Conservation (phyloP, 2,888 invertebrate species). For the Sisyra nigra region DNA sequence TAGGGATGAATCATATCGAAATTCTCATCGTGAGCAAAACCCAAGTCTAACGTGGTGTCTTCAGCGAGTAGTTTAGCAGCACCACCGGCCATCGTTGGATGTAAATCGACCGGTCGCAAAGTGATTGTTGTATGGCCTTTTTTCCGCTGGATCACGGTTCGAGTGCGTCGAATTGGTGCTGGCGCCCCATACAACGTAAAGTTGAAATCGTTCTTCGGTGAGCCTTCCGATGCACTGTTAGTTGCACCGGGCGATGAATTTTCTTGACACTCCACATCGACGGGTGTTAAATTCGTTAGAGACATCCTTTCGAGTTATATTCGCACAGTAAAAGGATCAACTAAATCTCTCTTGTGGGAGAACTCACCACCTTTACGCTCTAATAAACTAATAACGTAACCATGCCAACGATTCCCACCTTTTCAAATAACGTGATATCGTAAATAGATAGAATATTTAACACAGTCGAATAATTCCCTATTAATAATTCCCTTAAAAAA, state of each 20-base stretch:
- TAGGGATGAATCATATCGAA: conserved; percentile 2
- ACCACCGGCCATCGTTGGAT: not conserved
- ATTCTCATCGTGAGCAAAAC: conserved; percentile 4
- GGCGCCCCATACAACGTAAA: conserved; percentile 20
- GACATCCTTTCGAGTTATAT: no score
- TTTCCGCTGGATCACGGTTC: conserved; percentile 19
- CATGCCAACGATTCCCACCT: no score
- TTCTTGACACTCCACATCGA: no score
- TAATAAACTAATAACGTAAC: no score
- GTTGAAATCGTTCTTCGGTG: conserved; percentile 14
- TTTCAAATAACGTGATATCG: no score
- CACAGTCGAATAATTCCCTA: no score
- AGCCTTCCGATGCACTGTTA: conserved; percentile 20
- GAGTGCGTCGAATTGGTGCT: conserved; percentile 20
- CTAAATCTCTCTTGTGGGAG: no score
- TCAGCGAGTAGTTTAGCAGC: conserved; percentile 6
- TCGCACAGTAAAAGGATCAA: no score
- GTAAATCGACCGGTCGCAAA: not conserved
- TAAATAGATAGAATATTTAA: no score
- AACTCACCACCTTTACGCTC: no score
- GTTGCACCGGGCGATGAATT: conserved; percentile 10
- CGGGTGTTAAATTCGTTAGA: no score
- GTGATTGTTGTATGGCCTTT: conserved; percentile 18
- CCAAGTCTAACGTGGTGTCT: conserved; percentile 6
- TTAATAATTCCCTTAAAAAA: no score